These are phyloP conservation scores for Drosophila rellima DNA, from an alignment of 2,888 invertebrate species.

Conservation along the genomic window DNA sequence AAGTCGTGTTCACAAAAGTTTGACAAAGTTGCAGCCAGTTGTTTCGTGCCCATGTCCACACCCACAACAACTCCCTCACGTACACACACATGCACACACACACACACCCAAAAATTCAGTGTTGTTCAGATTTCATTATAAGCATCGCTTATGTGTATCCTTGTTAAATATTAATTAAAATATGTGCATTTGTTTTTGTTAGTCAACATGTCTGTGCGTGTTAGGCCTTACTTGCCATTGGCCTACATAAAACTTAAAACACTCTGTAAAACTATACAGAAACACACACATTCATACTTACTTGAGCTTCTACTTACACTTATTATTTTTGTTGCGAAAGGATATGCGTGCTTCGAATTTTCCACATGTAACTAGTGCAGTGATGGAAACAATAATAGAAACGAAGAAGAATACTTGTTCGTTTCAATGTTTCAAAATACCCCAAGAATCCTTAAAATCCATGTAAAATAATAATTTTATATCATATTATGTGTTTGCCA, in stretches of 20 bases:
- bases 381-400: no score
- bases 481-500: no score
- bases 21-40: slow-evolving; percentile 62
- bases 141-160: slow-evolving; percentile 70
- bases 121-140: slow-evolving; percentile 59
- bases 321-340: background rate
- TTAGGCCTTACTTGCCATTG: slow-evolving; percentile 6
- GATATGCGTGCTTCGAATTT: slow-evolving; percentile 11
- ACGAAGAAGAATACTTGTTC: no score
- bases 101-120: slow-evolving; percentile 14
- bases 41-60: slow-evolving; percentile 33
- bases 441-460: no score
- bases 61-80: slow-evolving; percentile 18
- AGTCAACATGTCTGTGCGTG: slow-evolving; percentile 22
- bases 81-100: slow-evolving; percentile 21
- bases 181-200: slow-evolving; percentile 56
- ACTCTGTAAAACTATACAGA: slow-evolving; percentile 7
- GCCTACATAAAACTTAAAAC: slow-evolving; percentile 8
- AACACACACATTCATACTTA: background rate
- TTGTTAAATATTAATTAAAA: slow-evolving; percentile 84
- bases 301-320: slow-evolving; percentile 1
- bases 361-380: background rate
- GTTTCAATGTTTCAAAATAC: no score
- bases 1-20: slow-evolving; percentile 58
- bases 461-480: no score